A percentile compares a stretch with the other conserved stretches of the same genome.
Conservation (phyloP, 2,888 invertebrate genomes). For the Tetragonula carbonaria region DNA sequence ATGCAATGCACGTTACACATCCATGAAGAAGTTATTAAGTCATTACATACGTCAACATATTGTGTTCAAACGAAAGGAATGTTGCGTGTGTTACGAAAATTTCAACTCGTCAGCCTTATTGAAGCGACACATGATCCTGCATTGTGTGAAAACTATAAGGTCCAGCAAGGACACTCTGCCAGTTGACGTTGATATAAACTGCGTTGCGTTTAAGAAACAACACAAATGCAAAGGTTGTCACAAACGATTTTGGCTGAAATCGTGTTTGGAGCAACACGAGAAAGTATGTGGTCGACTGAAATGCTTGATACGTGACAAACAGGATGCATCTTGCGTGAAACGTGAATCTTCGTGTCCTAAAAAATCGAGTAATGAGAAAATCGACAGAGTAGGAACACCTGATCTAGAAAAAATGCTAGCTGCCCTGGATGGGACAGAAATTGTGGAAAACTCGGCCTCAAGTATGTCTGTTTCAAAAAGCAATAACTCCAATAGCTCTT, state of each 20-base stretch:
- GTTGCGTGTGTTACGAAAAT: constrained; percentile 64
- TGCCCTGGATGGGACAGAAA: neutral
- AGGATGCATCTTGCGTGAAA: neutral
- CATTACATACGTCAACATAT: constrained; percentile 66
- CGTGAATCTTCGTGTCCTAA: neutral
- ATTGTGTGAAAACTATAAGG: constrained; percentile 59
- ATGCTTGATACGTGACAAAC: neutral
- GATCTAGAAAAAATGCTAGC: neutral
- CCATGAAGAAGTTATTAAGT: constrained; percentile 42
- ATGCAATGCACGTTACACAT: constrained; percentile 60
- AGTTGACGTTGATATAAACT: constrained; percentile 42
- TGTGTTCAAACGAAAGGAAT: constrained; percentile 32
- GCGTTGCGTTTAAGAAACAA: constrained; percentile 39
- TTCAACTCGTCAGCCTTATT: constrained; percentile 15
- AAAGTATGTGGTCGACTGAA: constrained; percentile 16
- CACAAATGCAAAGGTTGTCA: constrained; percentile 44
- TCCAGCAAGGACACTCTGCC: constrained; percentile 33
- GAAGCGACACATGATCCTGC: constrained; percentile 60
- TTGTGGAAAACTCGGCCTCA: neutral
- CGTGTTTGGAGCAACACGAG: constrained; percentile 41
- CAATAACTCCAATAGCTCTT: too few relatives aligned
- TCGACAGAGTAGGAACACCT: neutral
- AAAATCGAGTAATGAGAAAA: neutral
- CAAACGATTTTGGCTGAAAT: constrained; percentile 47
- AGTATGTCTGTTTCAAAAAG: too few relatives aligned